Evolutionary conservation across 2,888 invertebrate genomes (phyloP).

Genomic region (Netelia virgata): DNA sequence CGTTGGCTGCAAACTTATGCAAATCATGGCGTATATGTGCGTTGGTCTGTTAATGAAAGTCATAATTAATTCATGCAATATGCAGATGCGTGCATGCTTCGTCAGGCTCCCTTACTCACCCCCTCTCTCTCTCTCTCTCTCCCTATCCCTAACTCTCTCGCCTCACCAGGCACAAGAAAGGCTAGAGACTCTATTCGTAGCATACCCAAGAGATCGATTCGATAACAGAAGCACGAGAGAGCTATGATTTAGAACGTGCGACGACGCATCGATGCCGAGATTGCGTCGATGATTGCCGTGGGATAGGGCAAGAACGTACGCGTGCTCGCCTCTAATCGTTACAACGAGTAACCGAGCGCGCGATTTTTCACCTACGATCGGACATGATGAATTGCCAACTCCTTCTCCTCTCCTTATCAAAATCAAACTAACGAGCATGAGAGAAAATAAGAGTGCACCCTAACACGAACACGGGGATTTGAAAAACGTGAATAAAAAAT

Average conservation of each 20-base stretch:
- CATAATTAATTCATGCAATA: slow-evolving; percentile 66
- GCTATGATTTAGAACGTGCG: slow-evolving; percentile 1
- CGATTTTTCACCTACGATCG: not conserved
- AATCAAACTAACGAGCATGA: not conserved
- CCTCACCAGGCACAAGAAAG: not conserved
- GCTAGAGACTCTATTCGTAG: not conserved
- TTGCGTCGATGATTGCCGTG: slow-evolving; percentile 34
- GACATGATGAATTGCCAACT: not conserved
- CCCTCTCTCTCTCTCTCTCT: not conserved
- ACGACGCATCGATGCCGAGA: slow-evolving; percentile 29
- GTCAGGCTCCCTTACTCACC: not conserved
- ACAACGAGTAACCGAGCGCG: not conserved
- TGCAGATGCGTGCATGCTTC: slow-evolving; percentile 43
- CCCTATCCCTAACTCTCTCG: too few species aligned
- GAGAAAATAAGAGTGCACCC: too few species aligned
- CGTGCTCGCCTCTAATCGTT: not conserved
- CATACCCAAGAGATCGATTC: not conserved
- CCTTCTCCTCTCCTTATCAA: not conserved
- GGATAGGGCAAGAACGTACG: not conserved
- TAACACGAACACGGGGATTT: not conserved
- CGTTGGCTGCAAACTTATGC: slow-evolving; percentile 23
- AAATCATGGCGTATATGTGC: slow-evolving; percentile 33
- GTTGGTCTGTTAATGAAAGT: slow-evolving; percentile 57
- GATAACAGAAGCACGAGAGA: slow-evolving; percentile 25
- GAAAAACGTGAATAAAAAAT: not conserved